phyloP scores from a whole-genome alignment of 2,888 invertebrate species.

The Spilarctia lutea region DNA sequence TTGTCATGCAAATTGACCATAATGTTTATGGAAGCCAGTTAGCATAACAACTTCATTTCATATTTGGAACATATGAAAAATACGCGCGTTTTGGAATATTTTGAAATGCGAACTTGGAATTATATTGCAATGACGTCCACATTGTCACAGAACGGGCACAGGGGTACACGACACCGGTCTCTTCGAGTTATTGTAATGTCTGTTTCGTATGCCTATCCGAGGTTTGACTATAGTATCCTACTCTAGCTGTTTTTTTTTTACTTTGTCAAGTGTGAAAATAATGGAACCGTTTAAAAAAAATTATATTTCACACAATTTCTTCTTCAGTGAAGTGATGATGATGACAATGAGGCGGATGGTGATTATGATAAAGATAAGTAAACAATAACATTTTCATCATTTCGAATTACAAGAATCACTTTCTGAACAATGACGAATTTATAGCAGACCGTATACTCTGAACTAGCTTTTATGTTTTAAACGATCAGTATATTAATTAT shows the following conservation, averaged over 20 bases:
- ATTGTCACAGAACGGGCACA: too few species aligned
- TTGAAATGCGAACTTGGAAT: not conserved
- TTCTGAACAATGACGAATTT: too few species aligned
- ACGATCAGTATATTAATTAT: not conserved
- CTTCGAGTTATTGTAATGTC: too few species aligned
- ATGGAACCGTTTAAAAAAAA: not conserved
- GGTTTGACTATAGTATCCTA: too few species aligned
- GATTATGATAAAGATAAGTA: too few species aligned
- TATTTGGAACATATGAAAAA: conserved; percentile 36
- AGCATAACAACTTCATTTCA: conserved; percentile 47
- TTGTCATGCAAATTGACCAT: conserved; percentile 69
- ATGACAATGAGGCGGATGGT: too few species aligned
- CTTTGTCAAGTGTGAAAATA: too few species aligned
- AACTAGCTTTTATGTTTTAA: not conserved
- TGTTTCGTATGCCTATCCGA: too few species aligned
- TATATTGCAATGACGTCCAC: not conserved
- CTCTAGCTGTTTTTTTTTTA: too few species aligned
- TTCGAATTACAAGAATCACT: too few species aligned
- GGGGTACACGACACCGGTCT: not conserved
- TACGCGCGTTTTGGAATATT: conserved; percentile 19
- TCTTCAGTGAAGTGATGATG: not conserved
- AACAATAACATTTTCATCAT: too few species aligned
- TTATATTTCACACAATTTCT: not conserved
- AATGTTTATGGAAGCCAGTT: conserved; percentile 48
- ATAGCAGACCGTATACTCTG: too few species aligned